Evolutionary conservation across 2,797 vertebrate genomes (phyloP), one percentile per base, ranked within the genome.

Genomic region (Coendou prehensilis): DNA sequence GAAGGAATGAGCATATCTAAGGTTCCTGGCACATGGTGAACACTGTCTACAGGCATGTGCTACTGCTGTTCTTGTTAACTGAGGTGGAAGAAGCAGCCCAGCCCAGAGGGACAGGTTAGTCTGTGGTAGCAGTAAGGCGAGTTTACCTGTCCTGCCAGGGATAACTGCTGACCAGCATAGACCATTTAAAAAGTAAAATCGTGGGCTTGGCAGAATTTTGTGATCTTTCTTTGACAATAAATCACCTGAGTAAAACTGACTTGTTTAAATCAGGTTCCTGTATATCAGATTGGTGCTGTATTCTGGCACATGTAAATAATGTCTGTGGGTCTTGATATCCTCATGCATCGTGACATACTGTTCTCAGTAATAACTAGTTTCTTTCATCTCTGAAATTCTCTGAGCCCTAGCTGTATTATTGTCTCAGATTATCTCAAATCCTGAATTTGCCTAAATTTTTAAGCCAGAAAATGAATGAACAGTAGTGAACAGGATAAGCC

Each of bases 401-500:
- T 69, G 26, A 96, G 84, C 54, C 75, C 54, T 26, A 14, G 57
- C 17, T 78, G 4, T 80, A 41, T 47, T 82, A 89, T 90, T 82
- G 59, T 78, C 80, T 87, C 59, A 84, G 45, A 50, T 94, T 85
- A 30, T 91, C 52, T 81, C 33, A 87, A 59, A 92, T 76, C 41
- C 93, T 80, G 57, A 50, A 64, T 97, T 88, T 94, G 73, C 95
- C 76, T 94, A 78, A 64, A 15, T 10, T 61, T 96, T 33, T 95
- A 89, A 95, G 83, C 50, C 63, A 93, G 94, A 86, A 87, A 95
- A 96, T 18, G 75, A 93, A 93, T 95, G 88, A 89, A 61, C 63
- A 73, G 92, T 50, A 85, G 56, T 61, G 89, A 93, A 59, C 71
- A 64, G 67, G 75, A 87, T 76, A 79, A 97, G 81, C 50, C 41